Percentiles rank a stretch among this genome's conserved stretches.
Evolutionary conservation across 1,140 invertebrate species (phyloP).

Genomic region (Temnothorax nylanderi): DNA sequence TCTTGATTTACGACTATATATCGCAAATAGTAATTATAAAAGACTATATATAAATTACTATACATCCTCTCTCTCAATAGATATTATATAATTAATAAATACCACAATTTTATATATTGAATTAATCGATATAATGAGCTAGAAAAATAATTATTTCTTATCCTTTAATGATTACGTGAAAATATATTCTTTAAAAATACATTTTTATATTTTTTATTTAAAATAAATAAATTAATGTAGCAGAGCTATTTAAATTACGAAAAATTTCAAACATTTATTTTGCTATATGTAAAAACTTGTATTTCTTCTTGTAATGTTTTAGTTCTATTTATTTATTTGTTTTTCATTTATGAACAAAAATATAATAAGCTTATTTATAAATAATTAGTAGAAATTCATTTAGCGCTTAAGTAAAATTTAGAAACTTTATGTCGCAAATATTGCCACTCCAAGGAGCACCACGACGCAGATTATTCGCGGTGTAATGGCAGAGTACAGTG

Average conservation of each 20-base stretch:
- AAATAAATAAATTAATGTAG: background rate
- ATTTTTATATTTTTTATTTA: background rate
- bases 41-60: background rate
- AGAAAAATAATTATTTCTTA: background rate
- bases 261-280: constrained; percentile 11
- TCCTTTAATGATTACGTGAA: background rate
- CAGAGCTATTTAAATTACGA: background rate
- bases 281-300: background rate
- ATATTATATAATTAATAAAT: background rate
- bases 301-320: background rate
- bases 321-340: background rate
- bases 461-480: constrained; percentile 47
- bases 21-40: constrained; percentile 10
- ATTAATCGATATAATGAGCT: background rate
- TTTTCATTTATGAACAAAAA: background rate
- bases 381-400: background rate
- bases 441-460: constrained; percentile 19
- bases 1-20: background rate
- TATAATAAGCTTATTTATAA: background rate
- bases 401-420: constrained; percentile 23
- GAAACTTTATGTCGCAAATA: constrained; percentile 6
- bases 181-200: background rate
- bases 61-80: background rate
- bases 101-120: background rate
- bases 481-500: constrained; percentile 42